These are phyloP conservation scores for Montipora sp. DNA, from an alignment of 64 coral and sea anemone genomes.

Conservation along the genomic window DNA sequence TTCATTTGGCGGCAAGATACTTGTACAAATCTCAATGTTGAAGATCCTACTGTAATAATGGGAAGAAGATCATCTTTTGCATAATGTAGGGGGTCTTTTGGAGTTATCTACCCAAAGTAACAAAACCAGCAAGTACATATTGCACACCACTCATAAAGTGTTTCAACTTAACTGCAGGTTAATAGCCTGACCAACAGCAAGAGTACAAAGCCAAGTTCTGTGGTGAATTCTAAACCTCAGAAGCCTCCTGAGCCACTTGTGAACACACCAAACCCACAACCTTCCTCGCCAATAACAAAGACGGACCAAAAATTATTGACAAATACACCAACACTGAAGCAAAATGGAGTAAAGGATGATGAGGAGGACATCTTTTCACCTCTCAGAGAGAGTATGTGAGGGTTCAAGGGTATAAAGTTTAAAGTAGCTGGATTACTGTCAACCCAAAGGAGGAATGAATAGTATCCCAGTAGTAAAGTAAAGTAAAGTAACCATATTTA, in stretches of 20 bases:
- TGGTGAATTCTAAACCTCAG: conserved; percentile 7
- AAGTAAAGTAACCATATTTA: too few species aligned
- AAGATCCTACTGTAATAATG: too few species aligned
- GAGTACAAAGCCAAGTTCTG: conserved; percentile 9
- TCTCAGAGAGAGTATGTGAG: conserved; percentile 80
- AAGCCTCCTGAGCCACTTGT: conserved; percentile 62
- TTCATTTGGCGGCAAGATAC: too few species aligned
- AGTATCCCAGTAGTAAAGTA: too few species aligned
- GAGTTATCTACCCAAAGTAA: too few species aligned
- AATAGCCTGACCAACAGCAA: conserved; percentile 62
- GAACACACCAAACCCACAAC: neutral
- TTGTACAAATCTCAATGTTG: too few species aligned
- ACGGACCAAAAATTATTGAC: neutral
- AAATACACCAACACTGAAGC: conserved; percentile 8
- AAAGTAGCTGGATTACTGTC: too few species aligned
- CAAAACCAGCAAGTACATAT: too few species aligned
- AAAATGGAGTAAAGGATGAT: conserved; percentile 76
- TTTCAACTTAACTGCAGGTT: neutral
- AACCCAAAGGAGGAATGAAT: too few species aligned
- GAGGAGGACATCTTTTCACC: conserved; percentile 93
- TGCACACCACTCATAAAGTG: neutral
- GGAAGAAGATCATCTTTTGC: too few species aligned
- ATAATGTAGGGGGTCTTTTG: too few species aligned
- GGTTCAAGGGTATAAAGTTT: neutral
- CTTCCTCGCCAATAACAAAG: neutral